phyloP scores from a whole-genome alignment of 2,888 invertebrate species.

The Nasonovia ribisnigri region DNA sequence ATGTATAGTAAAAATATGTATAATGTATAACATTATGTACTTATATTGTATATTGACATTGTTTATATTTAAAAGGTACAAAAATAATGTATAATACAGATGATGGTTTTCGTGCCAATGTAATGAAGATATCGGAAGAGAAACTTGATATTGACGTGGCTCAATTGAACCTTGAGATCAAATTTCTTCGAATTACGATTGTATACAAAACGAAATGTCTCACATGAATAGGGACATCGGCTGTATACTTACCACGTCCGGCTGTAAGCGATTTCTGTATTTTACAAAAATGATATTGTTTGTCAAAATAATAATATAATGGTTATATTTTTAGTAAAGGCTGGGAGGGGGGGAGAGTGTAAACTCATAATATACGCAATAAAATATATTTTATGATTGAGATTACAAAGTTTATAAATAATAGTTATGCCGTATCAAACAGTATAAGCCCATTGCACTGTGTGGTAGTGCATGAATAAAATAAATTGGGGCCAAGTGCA shows the following conservation, averaged over 20 bases:
- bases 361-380: not conserved
- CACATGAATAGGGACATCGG: not conserved
- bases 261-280: not conserved
- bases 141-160: conserved; percentile 23
- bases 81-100: not conserved
- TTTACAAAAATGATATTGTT: not conserved
- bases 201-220: not conserved
- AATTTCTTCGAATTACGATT: conserved; percentile 18
- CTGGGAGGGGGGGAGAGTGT: not conserved
- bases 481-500: not conserved
- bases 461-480: not conserved
- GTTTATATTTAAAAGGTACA: not conserved
- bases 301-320: not conserved
- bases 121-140: conserved; percentile 7
- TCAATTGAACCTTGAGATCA: conserved; percentile 15
- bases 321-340: not conserved
- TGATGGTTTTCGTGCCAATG: not conserved
- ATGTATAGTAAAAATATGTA: not conserved
- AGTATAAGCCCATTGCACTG: not conserved
- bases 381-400: not conserved
- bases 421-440: not conserved
- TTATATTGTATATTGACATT: not conserved
- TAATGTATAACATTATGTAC: not conserved
- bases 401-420: too few relatives aligned
- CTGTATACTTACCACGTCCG: not conserved